Evolutionary conservation across 2,113 vertebrate genomes (phyloP), one percentile per base, ranked within the genome.

Genomic region (Pachypanchax playfairii): DNA sequence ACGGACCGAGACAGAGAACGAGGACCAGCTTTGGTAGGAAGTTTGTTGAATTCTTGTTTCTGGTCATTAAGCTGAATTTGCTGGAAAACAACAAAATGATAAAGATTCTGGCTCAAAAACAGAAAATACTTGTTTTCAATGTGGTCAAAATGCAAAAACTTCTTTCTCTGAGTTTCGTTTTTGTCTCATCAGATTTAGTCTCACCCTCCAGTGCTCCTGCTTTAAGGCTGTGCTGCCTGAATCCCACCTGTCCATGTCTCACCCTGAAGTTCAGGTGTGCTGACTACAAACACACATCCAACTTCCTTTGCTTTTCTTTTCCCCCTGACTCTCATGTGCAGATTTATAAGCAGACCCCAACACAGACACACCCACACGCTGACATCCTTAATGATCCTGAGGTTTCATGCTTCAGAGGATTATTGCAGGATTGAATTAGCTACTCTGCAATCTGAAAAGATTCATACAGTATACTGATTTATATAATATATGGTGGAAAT

Each of bases 41-140:
- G 95, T 66, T 96, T 94, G 90, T 95, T 96, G 89, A 97, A 98
- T 52, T 97, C 95, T 58, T 94, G 92, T 69, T 94, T 94, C 60
- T 95, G 93, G 77, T 96, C 93, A 31, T 91, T 93, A 75, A 95
- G 90, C 54, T 97, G 96, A 83, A 96, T 95, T 93, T 95, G 93
- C 75, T 87, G 53, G 28, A 53, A 49, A 69, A 24, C 13, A 25
- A 8, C 41, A 69, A 9, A 33, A 17, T 2, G 28, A 6, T 1
- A 20, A 5, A n/a, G 4, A 7, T 15, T 3, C 38, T 2, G n/a
- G n/a, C n/a, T 42, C 3, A 25, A 29, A 47, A 8, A 51, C 14
- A 70, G 4, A 43, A 63, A 24, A 12, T 12, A 14, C 26, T 10
- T 12, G 1, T 29, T 29, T 1, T 42, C 14, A 11, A 3, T 25